Base-by-base conservation (phyloP, 2,113 vertebrate species). In the Artemisiospiza belli region DNA sequence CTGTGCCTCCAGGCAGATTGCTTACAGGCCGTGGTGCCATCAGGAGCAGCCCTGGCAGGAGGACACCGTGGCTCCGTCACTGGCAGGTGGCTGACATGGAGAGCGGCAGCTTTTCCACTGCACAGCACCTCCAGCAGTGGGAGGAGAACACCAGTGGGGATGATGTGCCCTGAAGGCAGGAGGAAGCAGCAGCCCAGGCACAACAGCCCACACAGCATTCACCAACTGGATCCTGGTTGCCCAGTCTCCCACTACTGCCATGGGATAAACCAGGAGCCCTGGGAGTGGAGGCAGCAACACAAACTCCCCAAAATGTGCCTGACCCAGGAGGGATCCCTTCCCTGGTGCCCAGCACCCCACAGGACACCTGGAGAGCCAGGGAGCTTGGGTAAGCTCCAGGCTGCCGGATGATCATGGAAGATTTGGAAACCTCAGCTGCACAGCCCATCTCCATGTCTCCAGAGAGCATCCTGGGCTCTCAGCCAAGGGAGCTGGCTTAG, bases 231-330 rank as follows among this genome's bases (percentile, higher is more conserved):
- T 33, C 18, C 17, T 6, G 16, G 27, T 33, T 59, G 70, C 24
- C 18, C 77, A 39, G 37, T 68, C 37, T 19, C 51, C 39, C 4
- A 15, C 30, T 33, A 15, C 37, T 7, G 5, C 59, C 30, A 61
- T 1, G 6, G 35, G n/a, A 77, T 58, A 77, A 87, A 47, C 16
- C 66, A 82, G 46, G 35, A 92, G 44, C 22, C 20, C 74, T 59
- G 19, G 0, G 4, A 39, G 27, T 8, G 8, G 20, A 3, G 75
- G n/a, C 0, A 0, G 37, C 73, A 70, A 58, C 1, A 3, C n/a
- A 27, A 69, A n/a, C n/a, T 39, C 37, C 23, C 33, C 61, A 33
- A 35, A 57, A 82, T 0, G 1, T 6, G 10, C 33, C 27, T 2
- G 2, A 11, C 21, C 43, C 49, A 59, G 54, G 9, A 83, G 41